Conservation (phyloP, 2,888 invertebrate species). For the Caenorhabditis sp. region DNA sequence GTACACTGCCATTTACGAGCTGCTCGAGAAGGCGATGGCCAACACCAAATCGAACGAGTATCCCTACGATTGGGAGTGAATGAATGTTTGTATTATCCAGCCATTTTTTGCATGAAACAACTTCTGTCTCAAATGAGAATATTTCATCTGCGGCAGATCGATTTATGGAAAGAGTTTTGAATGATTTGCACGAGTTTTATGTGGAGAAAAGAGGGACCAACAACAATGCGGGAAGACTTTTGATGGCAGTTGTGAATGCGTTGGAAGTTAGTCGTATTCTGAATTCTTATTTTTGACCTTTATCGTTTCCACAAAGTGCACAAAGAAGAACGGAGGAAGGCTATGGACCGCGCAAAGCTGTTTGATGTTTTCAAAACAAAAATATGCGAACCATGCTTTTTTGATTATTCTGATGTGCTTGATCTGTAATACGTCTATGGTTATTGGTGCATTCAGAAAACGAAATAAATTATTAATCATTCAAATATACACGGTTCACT, state of each 20-base stretch:
- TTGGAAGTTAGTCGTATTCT: background rate
- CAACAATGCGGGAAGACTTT: conserved; percentile 1
- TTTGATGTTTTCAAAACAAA: conserved; percentile 2
- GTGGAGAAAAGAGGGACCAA: background rate
- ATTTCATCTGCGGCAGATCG: background rate
- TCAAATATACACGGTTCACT: conserved; percentile 2
- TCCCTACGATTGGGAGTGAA: conserved; percentile 69
- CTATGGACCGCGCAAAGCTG: background rate
- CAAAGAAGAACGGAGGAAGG: background rate
- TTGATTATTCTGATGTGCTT: background rate
- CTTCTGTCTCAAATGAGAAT: no score
- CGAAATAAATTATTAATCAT: background rate
- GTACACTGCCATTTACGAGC: conserved; percentile 66
- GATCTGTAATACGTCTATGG: no score
- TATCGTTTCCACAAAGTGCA: conserved; percentile 3
- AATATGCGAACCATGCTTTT: background rate
- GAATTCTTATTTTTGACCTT: no score
- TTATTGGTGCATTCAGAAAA: no score
- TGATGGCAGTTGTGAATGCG: background rate
- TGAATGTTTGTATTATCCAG: no score
- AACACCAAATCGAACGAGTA: conserved; percentile 64
- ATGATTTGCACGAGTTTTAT: conserved; percentile 1
- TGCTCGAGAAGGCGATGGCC: conserved; percentile 65
- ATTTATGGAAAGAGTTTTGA: background rate
- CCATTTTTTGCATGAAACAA: no score